These are phyloP conservation scores for Azorinus chamasolen DNA, from an alignment of 2,888 invertebrate genomes.

Conservation along the genomic window DNA sequence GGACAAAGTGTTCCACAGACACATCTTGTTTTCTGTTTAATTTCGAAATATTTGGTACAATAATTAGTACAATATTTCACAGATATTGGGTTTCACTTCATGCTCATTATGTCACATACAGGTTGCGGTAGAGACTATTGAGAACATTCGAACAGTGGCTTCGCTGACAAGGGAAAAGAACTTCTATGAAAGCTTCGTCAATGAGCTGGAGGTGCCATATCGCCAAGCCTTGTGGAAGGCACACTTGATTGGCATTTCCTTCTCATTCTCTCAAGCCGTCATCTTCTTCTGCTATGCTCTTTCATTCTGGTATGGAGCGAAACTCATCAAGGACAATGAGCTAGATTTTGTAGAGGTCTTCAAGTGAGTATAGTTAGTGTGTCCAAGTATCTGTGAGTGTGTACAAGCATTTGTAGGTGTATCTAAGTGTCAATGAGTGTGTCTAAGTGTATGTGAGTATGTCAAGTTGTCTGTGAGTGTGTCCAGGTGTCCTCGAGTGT, in stretches of 20 bases:
- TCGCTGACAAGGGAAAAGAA: conserved; percentile 80
- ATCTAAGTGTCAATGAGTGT: too few relatives aligned
- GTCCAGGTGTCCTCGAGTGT: too few relatives aligned
- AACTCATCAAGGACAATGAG: conserved; percentile 86
- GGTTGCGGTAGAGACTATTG: conserved; percentile 84
- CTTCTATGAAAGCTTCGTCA: conserved; percentile 74
- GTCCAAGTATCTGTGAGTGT: too few relatives aligned
- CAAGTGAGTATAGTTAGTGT: conserved; percentile 83
- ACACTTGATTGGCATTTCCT: conserved; percentile 79
- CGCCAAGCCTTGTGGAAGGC: conserved; percentile 74
- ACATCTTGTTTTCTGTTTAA: too few relatives aligned
- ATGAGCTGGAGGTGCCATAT: conserved; percentile 72
- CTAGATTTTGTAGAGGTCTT: conserved; percentile 84
- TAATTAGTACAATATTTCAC: too few relatives aligned
- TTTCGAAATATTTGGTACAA: too few relatives aligned
- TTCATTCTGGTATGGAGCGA: conserved; percentile 88
- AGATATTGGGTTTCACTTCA: too few relatives aligned
- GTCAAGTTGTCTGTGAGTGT: too few relatives aligned
- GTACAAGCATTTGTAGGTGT: too few relatives aligned
- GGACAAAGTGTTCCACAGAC: too few relatives aligned
- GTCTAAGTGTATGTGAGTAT: too few relatives aligned
- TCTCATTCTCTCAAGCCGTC: conserved; percentile 87
- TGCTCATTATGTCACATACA: conserved; percentile 36
- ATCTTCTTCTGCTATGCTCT: conserved; percentile 88
- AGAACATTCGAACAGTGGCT: conserved; percentile 84